Evolutionary conservation across 2,113 vertebrate species (phyloP), one percentile per base, ranked within the genome.

Genomic region (Caranx ignobilis): DNA sequence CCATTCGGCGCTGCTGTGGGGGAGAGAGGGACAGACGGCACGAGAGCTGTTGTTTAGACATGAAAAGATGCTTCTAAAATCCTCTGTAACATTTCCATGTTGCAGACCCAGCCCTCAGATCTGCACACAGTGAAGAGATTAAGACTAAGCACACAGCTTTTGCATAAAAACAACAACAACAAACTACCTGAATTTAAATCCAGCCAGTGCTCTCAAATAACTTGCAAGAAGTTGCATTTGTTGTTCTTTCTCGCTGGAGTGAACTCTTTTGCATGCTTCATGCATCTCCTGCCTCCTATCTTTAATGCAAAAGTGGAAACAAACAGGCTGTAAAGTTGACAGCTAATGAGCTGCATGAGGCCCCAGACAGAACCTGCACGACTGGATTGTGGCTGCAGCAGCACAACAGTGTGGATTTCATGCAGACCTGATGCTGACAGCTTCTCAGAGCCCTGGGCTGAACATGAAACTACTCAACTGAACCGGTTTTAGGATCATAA

Each of bases 1-100:
- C 96, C 96, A 97, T 96, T 97, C 93, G 71, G 88, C 82, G 74
- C 79, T 59, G 73, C 86, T 89, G 89, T 79, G 93, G 95, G 95
- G 96, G 96, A 87, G 96, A 87, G 80, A 77, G 39, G 80, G 80
- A 66, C 43, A 59, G 79, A 83, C 76, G 79, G 52, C 66, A 52
- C 69, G 57, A 21, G 66, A 65, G 78, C 79, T 77, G 67, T 55
- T 83, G 52, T 59, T 77, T 13, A 39, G 43, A 75, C n/a, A 7
- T 26, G 26, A 31, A 55, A 62, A 75, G 35, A 34, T 61, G 61
- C 37, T 41, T 62, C 43, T 18, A 48, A 35, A 43, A 45, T 37
- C 52, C 3, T 0, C 57, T 60, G 26, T 1, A 15, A 15, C 18
- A 6, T 52, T 64, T 79, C 1, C n/a, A 45, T 2, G 2, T 56